phyloP scores from a whole-genome alignment of 2,113 vertebrate species.

The Macaca mulatta region DNA sequence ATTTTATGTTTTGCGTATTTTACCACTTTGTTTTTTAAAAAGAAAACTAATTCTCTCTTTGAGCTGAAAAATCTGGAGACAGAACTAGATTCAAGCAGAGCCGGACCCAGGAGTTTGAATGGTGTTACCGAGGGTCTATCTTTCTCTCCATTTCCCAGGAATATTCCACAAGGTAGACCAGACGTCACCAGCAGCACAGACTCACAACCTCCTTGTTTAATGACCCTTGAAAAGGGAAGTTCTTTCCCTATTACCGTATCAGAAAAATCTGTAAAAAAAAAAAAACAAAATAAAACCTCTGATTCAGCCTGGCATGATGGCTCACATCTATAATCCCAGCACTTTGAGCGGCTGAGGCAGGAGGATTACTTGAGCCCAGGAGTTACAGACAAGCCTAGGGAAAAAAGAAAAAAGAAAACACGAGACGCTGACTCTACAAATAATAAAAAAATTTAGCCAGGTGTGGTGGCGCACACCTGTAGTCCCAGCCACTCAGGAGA shows the following conservation, averaged over 20 bases:
- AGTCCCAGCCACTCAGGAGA: not conserved
- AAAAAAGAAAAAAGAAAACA: too few species aligned
- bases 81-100: too few species aligned
- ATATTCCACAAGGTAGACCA: too few species aligned
- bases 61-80: not conserved
- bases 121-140: accelerated
- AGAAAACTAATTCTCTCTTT: not conserved
- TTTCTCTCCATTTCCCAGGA: not conserved
- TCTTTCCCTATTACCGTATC: not conserved
- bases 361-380: too few species aligned
- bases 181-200: accelerated
- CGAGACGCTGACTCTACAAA: not conserved
- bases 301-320: too few species aligned
- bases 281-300: too few species aligned
- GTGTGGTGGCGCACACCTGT: not conserved
- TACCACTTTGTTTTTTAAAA: too few species aligned
- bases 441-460: not conserved
- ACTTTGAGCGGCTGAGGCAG: too few species aligned
- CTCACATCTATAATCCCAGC: too few species aligned
- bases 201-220: not conserved
- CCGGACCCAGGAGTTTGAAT: accelerated
- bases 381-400: too few species aligned
- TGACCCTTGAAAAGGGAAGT: not conserved
- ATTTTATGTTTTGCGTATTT: not conserved
- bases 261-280: not conserved